A percentile compares a stretch with the other conserved stretches of the same genome.
Conservation (phyloP, 92 coral and sea anemone species). For the Hydrozoanthus gracilis region DNA sequence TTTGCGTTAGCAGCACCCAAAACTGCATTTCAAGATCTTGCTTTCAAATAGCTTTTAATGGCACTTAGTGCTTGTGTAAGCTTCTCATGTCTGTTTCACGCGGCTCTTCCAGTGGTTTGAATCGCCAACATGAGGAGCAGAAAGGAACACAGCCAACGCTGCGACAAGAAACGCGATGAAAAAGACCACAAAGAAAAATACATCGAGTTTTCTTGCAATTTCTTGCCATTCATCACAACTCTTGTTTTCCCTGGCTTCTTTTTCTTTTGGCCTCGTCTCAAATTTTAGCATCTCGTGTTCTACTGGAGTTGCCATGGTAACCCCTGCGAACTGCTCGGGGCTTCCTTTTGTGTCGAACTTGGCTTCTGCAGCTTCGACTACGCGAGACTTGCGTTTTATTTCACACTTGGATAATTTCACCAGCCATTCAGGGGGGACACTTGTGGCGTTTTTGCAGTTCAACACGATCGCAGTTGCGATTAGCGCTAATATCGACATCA, state of each 20-base stretch:
- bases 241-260: not conserved
- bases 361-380: not conserved
- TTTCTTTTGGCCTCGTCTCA: not conserved
- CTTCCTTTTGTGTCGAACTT: not conserved
- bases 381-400: too few relatives aligned
- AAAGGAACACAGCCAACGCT: not conserved
- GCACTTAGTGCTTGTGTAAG: too few relatives aligned
- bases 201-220: not conserved
- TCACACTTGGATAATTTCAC: not conserved
- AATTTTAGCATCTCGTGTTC: too few relatives aligned
- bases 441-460: constrained; percentile 10
- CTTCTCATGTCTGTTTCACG: too few relatives aligned
- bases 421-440: constrained; percentile 12
- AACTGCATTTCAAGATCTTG: too few relatives aligned
- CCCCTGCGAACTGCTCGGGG: not conserved
- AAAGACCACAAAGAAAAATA: not conserved
- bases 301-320: not conserved
- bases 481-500: not conserved
- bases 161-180: not conserved
- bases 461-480: constrained; percentile 48
- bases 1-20: too few relatives aligned
- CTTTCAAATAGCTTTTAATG: too few relatives aligned
- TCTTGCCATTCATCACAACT: not conserved
- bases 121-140: not conserved
- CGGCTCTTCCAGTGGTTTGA: too few relatives aligned